Evolutionary conservation across 2,888 invertebrate species (phyloP).

Genomic region (Oscheius myriophilus): DNA sequence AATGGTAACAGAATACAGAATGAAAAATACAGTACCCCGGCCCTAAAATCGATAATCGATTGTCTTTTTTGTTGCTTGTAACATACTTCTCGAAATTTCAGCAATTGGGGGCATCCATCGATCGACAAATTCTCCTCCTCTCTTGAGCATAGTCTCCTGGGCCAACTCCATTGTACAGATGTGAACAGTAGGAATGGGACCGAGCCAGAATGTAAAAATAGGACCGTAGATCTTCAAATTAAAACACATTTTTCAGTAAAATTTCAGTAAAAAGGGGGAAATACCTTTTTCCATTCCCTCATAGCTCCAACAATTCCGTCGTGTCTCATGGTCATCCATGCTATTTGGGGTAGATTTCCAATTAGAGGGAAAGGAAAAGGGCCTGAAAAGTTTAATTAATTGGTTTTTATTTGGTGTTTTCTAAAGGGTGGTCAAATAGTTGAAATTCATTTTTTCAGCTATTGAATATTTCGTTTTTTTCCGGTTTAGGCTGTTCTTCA

Average conservation of each 20-base stretch:
- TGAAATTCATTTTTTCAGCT: too few species aligned
- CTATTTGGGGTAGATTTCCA: constrained; percentile 40
- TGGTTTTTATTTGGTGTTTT: too few species aligned
- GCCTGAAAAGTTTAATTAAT: constrained; percentile 15
- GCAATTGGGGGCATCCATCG: constrained; percentile 23
- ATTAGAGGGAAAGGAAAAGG: constrained; percentile 41
- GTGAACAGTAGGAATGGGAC: constrained; percentile 42
- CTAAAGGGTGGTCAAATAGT: too few species aligned
- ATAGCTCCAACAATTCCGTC: constrained; percentile 34
- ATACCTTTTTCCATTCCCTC: constrained; percentile 30
- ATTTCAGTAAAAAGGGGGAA: neutral
- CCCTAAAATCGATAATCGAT: too few species aligned
- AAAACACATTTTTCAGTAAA: neutral
- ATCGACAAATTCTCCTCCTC: constrained; percentile 19
- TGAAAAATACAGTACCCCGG: too few species aligned
- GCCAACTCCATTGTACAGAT: constrained; percentile 42
- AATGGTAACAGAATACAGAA: too few species aligned
- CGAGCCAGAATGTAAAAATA: constrained; percentile 50
- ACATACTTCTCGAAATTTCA: constrained; percentile 6
- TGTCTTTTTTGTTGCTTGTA: too few species aligned
- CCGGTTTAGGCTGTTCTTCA: too few species aligned
- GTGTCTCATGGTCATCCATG: constrained; percentile 14
- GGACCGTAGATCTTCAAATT: constrained; percentile 31
- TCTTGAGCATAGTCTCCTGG: constrained; percentile 35
- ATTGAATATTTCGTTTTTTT: too few species aligned